These are phyloP conservation scores for Hippocampus abdominalis DNA, from an alignment of 2,113 vertebrate species.

Conservation along the genomic window DNA sequence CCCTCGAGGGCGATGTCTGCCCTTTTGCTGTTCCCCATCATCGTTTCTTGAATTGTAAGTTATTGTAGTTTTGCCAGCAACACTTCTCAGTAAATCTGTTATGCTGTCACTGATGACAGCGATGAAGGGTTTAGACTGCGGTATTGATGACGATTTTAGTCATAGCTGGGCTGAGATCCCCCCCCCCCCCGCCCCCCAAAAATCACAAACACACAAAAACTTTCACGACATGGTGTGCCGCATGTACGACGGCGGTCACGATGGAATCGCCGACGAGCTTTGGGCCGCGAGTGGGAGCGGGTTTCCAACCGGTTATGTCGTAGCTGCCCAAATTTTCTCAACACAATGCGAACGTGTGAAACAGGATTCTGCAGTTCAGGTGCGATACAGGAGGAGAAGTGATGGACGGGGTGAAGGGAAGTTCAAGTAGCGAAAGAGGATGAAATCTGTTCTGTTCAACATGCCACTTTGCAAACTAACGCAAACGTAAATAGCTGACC, in stretches of 20 bases:
- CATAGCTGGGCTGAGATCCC: too few relatives aligned
- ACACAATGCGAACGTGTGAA: constrained; percentile 43
- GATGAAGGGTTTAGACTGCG: too few relatives aligned
- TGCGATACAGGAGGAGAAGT: constrained; percentile 34
- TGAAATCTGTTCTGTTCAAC: constrained; percentile 7
- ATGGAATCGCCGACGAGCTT: too few relatives aligned
- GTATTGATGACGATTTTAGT: too few relatives aligned
- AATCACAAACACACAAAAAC: too few relatives aligned
- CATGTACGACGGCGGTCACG: too few relatives aligned
- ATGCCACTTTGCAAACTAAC: constrained; percentile 3
- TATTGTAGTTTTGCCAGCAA: background rate
- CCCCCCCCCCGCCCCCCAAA: too few relatives aligned
- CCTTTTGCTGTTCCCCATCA: background rate
- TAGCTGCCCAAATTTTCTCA: constrained; percentile 39
- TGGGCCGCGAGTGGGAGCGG: constrained; percentile 19
- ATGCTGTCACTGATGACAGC: too few relatives aligned
- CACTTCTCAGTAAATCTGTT: too few relatives aligned
- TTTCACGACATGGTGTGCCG: too few relatives aligned
- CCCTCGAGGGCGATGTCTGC: background rate
- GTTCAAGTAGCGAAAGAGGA: constrained; percentile 67
- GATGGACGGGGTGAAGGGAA: constrained; percentile 45
- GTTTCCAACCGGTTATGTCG: constrained; percentile 34
- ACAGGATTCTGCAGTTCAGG: constrained; percentile 50
- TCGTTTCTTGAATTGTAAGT: background rate
- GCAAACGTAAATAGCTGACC: background rate